phyloP scores from a whole-genome alignment of 2,113 vertebrate species.

The Gasterosteus aculeatus region DNA sequence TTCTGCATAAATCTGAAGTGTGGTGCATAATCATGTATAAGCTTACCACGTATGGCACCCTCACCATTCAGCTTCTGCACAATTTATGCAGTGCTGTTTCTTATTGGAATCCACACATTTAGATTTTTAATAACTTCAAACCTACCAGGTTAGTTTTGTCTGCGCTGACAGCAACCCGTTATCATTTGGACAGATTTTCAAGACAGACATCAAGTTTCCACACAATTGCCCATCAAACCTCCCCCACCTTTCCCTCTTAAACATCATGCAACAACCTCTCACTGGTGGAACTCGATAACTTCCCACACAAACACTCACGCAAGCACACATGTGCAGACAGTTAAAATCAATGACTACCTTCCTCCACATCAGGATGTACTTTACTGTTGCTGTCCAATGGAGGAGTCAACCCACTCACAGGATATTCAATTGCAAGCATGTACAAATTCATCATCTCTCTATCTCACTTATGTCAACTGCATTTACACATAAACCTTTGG shows the following conservation, averaged over 20 bases:
- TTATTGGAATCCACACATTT: constrained; percentile 21
- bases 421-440: constrained; percentile 67
- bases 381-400: constrained; percentile 63
- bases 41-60: background rate
- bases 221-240: constrained; percentile 58
- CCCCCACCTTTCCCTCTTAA: constrained; percentile 50
- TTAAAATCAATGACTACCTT: constrained; percentile 71
- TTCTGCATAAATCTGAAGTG: constrained; percentile 22
- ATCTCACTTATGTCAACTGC: constrained; percentile 51
- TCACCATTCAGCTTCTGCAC: constrained; percentile 26
- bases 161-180: constrained; percentile 43
- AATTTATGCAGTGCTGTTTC: constrained; percentile 20
- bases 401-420: constrained; percentile 73
- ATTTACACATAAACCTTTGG: constrained; percentile 60
- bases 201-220: constrained; percentile 51
- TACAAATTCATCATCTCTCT: constrained; percentile 57
- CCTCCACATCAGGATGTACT: constrained; percentile 69
- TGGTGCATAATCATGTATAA: background rate
- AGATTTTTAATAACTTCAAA: constrained; percentile 52
- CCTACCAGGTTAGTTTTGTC: constrained; percentile 54
- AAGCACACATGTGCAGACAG: constrained; percentile 45
- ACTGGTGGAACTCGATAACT: constrained; percentile 59
- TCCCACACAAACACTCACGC: constrained; percentile 60
- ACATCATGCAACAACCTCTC: constrained; percentile 59
- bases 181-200: constrained; percentile 63